Base-by-base conservation (phyloP, 1,140 invertebrate species). In the Penaeus japonicus region DNA sequence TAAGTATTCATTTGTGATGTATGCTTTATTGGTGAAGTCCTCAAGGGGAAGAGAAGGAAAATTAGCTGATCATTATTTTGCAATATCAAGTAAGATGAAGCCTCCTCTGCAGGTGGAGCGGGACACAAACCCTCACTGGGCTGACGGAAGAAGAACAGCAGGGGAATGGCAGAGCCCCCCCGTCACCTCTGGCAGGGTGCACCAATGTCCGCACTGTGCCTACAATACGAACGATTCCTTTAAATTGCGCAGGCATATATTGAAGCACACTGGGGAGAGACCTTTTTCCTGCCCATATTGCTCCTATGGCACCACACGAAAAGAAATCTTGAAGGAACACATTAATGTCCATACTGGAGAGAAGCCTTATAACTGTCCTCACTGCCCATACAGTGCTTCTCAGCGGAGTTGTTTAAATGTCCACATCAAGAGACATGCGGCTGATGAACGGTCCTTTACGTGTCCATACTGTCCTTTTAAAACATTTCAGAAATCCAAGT, bases 221-320 rank as follows among this genome's bases (percentile, higher is more conserved):
- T 85, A 85, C 84, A 75, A 53, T 35, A 77, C 84, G 2, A 57
- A 24, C 20, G 47, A 32, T 32, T 47, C 65, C n/a, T 20, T 24
- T 27, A 22, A 73, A 4, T 53, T 85, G 20, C 30, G 55, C 15
- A 30, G 32, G 4, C 84, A 85, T 54, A 54, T 75, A 24, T 54
- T 55, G 32, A 85, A 32, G 24, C 84, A 85, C 57, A 85, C 84
- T 4, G 84, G 84, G 4, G 65, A 83, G 80, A 88, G 62, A 54
- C 86, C 86, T 27, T 87, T 79, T 47, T 79, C 77, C 54, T 87
- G 85, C 27, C 77, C 77, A 27, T 70, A 87, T 39, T 87, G 85
- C n/a, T 55, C 73, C 54, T 87, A 81, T 53, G 70, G 57, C 24
- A 35, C 75, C 24, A 62, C 75, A 22, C 55, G 53, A 20, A 87